phyloP scores from a whole-genome alignment of 2,888 invertebrate genomes.

The Dastarcus helophoroides region DNA sequence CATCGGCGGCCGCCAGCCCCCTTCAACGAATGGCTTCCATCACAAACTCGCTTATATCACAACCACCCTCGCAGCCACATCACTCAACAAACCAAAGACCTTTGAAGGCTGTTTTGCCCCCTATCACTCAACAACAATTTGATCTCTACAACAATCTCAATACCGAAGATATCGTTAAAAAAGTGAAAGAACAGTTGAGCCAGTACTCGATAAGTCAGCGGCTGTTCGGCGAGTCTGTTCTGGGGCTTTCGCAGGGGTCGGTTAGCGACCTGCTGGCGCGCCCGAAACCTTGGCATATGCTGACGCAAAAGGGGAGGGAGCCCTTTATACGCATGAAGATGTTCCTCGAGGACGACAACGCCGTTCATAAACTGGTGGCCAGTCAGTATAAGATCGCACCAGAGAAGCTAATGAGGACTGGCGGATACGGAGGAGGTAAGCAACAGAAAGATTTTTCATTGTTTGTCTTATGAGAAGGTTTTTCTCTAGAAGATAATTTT shows the following conservation, averaged over 20 bases:
- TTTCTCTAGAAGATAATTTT: too few species aligned
- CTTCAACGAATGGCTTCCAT: conserved; percentile 96
- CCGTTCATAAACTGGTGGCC: conserved; percentile 88
- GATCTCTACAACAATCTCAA: conserved; percentile 96
- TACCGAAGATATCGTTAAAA: conserved; percentile 96
- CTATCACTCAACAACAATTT: conserved; percentile 97
- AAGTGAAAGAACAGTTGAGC: conserved; percentile 88
- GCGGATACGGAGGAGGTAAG: conserved; percentile 83
- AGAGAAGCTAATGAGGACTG: conserved; percentile 93
- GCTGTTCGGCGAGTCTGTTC: conserved; percentile 95
- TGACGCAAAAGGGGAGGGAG: conserved; percentile 93
- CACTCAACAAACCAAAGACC: conserved; percentile 78
- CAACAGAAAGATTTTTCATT: conserved; percentile 17
- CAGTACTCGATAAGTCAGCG: conserved; percentile 97
- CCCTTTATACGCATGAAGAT: conserved; percentile 97
- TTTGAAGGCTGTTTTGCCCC: conserved; percentile 90
- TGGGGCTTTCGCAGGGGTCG: conserved; percentile 92
- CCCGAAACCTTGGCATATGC: conserved; percentile 98
- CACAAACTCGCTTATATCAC: conserved; percentile 90
- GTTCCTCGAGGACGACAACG: conserved; percentile 92
- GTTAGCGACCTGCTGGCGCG: conserved; percentile 94
- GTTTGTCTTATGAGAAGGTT: too few species aligned
- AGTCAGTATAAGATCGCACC: conserved; percentile 97
- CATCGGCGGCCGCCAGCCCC: conserved; percentile 79
- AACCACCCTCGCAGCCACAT: conserved; percentile 76